Conservation (phyloP, 2,888 invertebrate species). For the Chesias legatella region DNA sequence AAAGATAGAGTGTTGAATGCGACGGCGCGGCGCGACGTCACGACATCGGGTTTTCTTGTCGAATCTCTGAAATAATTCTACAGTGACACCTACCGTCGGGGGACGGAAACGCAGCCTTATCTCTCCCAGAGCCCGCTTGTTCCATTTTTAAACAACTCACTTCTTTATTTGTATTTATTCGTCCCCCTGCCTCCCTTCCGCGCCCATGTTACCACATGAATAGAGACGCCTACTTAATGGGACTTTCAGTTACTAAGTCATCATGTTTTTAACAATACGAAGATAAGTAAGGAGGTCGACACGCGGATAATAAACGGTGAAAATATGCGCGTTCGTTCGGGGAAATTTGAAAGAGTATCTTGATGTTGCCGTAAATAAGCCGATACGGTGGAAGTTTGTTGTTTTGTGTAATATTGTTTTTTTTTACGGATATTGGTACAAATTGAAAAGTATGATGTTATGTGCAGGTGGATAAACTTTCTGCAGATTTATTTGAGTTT, state of each 20-base stretch:
- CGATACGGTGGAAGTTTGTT: slow-evolving; percentile 45
- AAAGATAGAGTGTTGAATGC: slow-evolving; percentile 77
- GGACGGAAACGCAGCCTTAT: slow-evolving; percentile 78
- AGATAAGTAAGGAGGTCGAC: slow-evolving; percentile 71
- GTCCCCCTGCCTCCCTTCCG: slow-evolving; percentile 48
- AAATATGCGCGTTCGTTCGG: slow-evolving; percentile 62
- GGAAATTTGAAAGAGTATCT: slow-evolving; percentile 62
- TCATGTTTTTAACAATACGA: slow-evolving; percentile 76
- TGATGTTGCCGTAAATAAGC: slow-evolving; percentile 64
- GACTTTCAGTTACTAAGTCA: slow-evolving; percentile 80
- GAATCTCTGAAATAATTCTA: slow-evolving; percentile 77
- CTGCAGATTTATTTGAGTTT: neutral
- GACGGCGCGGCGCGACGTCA: slow-evolving; percentile 68
- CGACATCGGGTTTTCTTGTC: slow-evolving; percentile 71
- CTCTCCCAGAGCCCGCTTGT: slow-evolving; percentile 74
- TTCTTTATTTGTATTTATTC: slow-evolving; percentile 76
- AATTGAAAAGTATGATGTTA: slow-evolving; percentile 34
- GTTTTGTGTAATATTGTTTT: slow-evolving; percentile 42
- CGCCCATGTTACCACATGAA: slow-evolving; percentile 71
- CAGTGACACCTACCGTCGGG: slow-evolving; percentile 52
- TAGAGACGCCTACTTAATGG: slow-evolving; percentile 77
- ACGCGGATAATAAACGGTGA: slow-evolving; percentile 73
- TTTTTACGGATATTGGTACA: slow-evolving; percentile 34
- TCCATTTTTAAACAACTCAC: slow-evolving; percentile 79
- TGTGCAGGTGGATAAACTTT: neutral